phyloP scores from a whole-genome alignment of 1,140 invertebrate genomes.

The Hyphantria cunea region DNA sequence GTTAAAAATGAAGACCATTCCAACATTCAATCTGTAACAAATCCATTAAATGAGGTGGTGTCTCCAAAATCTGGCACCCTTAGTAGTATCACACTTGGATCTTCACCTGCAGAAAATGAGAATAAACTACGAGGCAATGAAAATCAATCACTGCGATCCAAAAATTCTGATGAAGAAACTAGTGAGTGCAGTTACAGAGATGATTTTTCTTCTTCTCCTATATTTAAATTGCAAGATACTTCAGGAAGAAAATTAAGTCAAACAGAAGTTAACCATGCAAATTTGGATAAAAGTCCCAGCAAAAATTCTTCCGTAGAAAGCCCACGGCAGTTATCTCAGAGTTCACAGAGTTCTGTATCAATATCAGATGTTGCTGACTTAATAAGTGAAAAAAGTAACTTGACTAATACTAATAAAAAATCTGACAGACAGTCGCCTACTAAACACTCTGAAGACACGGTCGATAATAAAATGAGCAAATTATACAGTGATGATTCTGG shows the following conservation, averaged over 20 bases:
- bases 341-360: slow-evolving; percentile 65
- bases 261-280: slow-evolving; percentile 37
- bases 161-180: slow-evolving; percentile 52
- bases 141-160: slow-evolving; percentile 41
- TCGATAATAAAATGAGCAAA: slow-evolving; percentile 39
- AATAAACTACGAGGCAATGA: slow-evolving; percentile 37
- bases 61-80: slow-evolving; percentile 38
- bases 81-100: too few species aligned
- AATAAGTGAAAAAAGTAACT: slow-evolving; percentile 64
- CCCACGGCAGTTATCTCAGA: slow-evolving; percentile 53
- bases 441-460: slow-evolving; percentile 36
- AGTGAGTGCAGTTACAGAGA: slow-evolving; percentile 59
- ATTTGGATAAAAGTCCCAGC: slow-evolving; percentile 35
- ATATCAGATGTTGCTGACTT: slow-evolving; percentile 74
- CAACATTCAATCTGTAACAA: slow-evolving; percentile 32
- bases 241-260: slow-evolving; percentile 31
- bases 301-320: slow-evolving; percentile 43
- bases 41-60: slow-evolving; percentile 28
- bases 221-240: slow-evolving; percentile 44
- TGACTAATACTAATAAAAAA: slow-evolving; percentile 37
- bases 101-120: slow-evolving; percentile 36
- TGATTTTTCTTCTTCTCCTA: slow-evolving; percentile 60
- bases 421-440: slow-evolving; percentile 26
- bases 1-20: slow-evolving; percentile 7
- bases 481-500: slow-evolving; percentile 58